Evolutionary conservation across 2,888 invertebrate genomes (phyloP), one percentile per base, ranked within the genome.

Genomic region (Mycalesis mineus): DNA sequence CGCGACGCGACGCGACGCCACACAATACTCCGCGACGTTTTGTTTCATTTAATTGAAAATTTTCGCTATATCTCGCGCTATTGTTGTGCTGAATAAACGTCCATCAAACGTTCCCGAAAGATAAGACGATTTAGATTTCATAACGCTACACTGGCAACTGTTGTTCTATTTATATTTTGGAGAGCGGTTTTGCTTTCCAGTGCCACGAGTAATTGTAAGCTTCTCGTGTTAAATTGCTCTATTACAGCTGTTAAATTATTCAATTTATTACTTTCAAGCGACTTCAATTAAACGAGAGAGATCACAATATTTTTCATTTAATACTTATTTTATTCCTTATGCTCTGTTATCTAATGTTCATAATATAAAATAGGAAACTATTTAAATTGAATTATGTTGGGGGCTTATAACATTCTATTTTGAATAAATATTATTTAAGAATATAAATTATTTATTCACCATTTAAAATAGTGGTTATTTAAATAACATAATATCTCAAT

Each of bases 11-110:
- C 63, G 67, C 66, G 62, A 66, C 68, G 66, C 73, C 73, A 73
- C 66, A 85, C 83, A 86, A 85, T 82, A 70, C 75, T 55, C 64
- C 69, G 66, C 71, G 58, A 60, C 65, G 78, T 82, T 84, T 83
- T 83, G 80, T 83, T 84, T 83, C 75, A 74, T 86, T 80, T 82
- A 85, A 87, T 86, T 84, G 83, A 85, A 84, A 80, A 81, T 84
- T 80, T 84, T 84, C 78, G 80, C 78, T 77, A 77, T 80, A 82
- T 80, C 77, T 69, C 74, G 61, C 59, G 57, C 74, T 70, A 77
- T 85, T 85, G 80, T 84, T 66, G 72, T 66, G 57, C 59, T 72
- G 69, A 71, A 74, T 70, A 70, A 70, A 70, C 67, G 69, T 68
- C 68, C 66, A 61, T 67, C 66, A 66, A 67, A 65, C 61, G 62